A percentile compares a stretch with the other conserved stretches of the same genome.
These are phyloP conservation scores for Branchinecta lynchi DNA, from an alignment of 1,140 invertebrate species.

Conservation along the genomic window DNA sequence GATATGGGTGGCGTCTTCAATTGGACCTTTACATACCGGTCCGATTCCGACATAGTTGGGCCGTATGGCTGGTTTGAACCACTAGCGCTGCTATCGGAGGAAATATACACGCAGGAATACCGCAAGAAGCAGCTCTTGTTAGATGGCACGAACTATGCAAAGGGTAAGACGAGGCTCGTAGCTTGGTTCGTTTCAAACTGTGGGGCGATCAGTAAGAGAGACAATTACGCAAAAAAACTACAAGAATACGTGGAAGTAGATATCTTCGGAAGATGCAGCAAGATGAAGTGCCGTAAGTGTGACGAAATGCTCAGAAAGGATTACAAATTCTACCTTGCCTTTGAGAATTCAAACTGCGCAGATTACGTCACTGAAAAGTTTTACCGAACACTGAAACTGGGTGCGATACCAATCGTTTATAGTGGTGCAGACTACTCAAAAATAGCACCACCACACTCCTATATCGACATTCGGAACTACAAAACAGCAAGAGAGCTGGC, in stretches of 20 bases:
- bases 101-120: too few relatives aligned
- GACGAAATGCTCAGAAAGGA: slow-evolving; percentile 33
- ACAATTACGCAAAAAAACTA: slow-evolving; percentile 26
- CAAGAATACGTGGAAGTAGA: slow-evolving; percentile 27
- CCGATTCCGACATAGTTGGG: slow-evolving; percentile 28
- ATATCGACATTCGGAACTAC: slow-evolving; percentile 14
- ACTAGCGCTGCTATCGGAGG: neutral
- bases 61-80: slow-evolving; percentile 30
- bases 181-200: slow-evolving; percentile 99
- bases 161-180: slow-evolving; percentile 77
- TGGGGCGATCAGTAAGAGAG: slow-evolving; percentile 25
- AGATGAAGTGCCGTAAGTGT: slow-evolving; percentile 23
- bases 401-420: slow-evolving; percentile 16
- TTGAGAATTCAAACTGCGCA: slow-evolving; percentile 89
- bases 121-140: too few relatives aligned
- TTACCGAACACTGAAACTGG: slow-evolving; percentile 35
- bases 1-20: slow-evolving; percentile 29
- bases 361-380: slow-evolving; percentile 97
- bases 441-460: slow-evolving; percentile 18
- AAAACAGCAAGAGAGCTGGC: slow-evolving; percentile 56
- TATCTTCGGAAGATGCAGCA: slow-evolving; percentile 29
- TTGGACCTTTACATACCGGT: slow-evolving; percentile 34
- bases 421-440: slow-evolving; percentile 14
- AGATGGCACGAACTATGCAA: slow-evolving; percentile 32
- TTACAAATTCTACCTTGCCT: slow-evolving; percentile 94